Percentiles rank a stretch among this genome's conserved stretches.
These are phyloP conservation scores for Elephantulus edwardii DNA, from an alignment of 2,113 vertebrate genomes.

Conservation along the genomic window DNA sequence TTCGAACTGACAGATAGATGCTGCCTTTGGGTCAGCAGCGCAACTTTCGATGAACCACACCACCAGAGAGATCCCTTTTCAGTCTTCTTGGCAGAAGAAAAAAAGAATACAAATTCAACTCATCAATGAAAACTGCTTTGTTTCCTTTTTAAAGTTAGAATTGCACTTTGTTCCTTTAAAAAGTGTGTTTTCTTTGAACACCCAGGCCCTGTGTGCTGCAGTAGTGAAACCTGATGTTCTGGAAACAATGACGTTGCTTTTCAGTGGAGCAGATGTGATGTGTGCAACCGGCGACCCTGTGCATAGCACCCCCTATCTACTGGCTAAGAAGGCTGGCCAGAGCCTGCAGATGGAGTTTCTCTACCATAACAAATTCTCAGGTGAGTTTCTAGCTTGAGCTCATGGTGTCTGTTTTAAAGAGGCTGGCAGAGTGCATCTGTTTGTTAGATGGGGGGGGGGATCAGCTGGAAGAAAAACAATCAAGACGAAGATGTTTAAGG, in stretches of 20 bases:
- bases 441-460: not conserved
- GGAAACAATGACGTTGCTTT: constrained; percentile 92
- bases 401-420: not conserved
- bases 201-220: constrained; percentile 92
- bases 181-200: constrained; percentile 35
- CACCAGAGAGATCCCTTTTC: too few relatives aligned
- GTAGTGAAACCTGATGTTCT: constrained; percentile 91
- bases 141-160: not conserved
- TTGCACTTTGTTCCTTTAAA: not conserved
- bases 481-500: not conserved
- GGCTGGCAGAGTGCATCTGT: not conserved
- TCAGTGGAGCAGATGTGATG: constrained; percentile 96
- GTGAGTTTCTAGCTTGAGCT: constrained; percentile 73
- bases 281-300: constrained; percentile 92
- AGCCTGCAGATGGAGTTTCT: constrained; percentile 97
- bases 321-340: constrained; percentile 95
- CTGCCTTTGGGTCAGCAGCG: too few relatives aligned
- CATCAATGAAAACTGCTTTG: not conserved
- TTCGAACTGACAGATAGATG: too few relatives aligned
- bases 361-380: constrained; percentile 95
- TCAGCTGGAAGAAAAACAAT: not conserved
- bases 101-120: not conserved
- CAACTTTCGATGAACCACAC: too few relatives aligned
- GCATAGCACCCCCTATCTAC: constrained; percentile 92
- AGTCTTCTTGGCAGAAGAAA: not conserved